phyloP scores from a whole-genome alignment of 2,888 invertebrate genomes.

The Brachyptera putata region DNA sequence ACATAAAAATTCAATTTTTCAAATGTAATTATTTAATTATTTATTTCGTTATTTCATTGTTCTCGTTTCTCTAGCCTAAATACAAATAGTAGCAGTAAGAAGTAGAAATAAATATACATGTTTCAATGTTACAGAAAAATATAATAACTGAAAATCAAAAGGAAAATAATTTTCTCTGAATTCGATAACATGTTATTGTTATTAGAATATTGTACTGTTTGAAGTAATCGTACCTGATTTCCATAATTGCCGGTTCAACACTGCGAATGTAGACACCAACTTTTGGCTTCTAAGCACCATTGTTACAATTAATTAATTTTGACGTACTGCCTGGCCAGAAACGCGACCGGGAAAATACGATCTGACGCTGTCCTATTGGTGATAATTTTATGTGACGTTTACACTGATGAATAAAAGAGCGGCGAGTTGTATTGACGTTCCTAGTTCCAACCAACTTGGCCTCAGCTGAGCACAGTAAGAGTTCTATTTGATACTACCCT shows the following conservation, averaged over 20 bases:
- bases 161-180: too few species aligned
- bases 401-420: not conserved
- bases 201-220: too few species aligned
- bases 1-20: too few species aligned
- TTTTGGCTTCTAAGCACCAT: not conserved
- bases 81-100: too few species aligned
- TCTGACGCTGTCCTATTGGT: not conserved
- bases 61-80: too few species aligned
- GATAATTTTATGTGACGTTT: not conserved
- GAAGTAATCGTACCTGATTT: not conserved
- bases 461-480: not conserved
- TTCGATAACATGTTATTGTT: too few species aligned
- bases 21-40: too few species aligned
- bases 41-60: too few species aligned
- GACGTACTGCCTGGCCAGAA: not conserved
- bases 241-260: constrained; percentile 1
- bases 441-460: not conserved
- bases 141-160: too few species aligned
- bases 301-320: not conserved
- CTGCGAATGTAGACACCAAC: not conserved
- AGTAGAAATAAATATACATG: too few species aligned
- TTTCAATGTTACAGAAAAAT: too few species aligned
- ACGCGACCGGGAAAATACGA: constrained; percentile 1
- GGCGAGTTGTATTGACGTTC: not conserved
- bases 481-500: not conserved